Evolutionary conservation across 2,113 vertebrate species (phyloP), one percentile per base, ranked within the genome.

Genomic region (Misgurnus anguillicaudatus): DNA sequence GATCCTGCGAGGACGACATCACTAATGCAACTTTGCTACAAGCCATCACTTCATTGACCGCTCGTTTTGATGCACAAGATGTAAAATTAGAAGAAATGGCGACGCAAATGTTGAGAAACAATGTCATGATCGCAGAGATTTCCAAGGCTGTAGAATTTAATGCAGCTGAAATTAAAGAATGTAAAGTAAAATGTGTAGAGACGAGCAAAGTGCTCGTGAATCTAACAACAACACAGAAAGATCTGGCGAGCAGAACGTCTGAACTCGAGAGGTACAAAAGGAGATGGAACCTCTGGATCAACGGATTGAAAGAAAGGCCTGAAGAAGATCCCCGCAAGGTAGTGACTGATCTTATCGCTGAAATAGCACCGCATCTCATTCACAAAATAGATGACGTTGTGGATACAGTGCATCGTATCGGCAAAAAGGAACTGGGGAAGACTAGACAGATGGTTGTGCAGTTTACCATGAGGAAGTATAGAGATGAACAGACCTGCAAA

Each of bases 341-440:
- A 19, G 41, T 45, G 17, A 45, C 42, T 14, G 39, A 6, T 10
- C 38, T 67, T 4, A n/a, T 67, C 19, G 39, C 64, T 17, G 64
- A 67, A 67, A 67, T 67, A 9, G 64, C 41, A 19, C 64, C 64
- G n/a, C 64, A 67, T 16, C n/a, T 67, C 8, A 5, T 67, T 45
- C 64, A 67, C 16, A 67, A 67, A 45, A 19, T 67, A 10, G 64
- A 67, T 0, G 39, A 67, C 41, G 39, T 21, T n/a, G 17, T 45
- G 17, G 64, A 67, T 17, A 67, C 64, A n/a, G 64, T 67, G 9
- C 64, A 67, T 6, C 41, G 17, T n/a, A 13, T 67, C 9, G 64
- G 64, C n/a, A n/a, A 96, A 0, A 88, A 87, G 0, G n/a, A 24
- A 2, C 2, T n/a, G n/a, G n/a, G n/a, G n/a, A n/a, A n/a, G n/a